Conservation (phyloP, 2,113 vertebrate genomes). For the Indri indri region DNA sequence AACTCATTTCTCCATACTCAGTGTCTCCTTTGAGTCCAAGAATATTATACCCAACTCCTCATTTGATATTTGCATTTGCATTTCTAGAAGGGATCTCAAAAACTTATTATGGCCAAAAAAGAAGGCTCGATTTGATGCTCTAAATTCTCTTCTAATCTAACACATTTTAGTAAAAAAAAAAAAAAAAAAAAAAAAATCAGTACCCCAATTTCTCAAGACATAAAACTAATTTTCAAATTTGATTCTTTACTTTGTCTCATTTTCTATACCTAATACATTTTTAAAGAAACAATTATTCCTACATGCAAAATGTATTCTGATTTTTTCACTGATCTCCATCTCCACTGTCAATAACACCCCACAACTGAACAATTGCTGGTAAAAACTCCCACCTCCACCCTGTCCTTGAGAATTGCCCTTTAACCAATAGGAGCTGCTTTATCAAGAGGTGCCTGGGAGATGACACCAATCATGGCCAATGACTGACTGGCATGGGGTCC, state of each 20-base stretch:
- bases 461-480: neutral
- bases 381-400: fast-evolving
- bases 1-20: neutral
- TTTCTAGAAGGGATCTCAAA: neutral
- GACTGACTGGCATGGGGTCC: fast-evolving
- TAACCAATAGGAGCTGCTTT: neutral
- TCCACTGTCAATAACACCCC: neutral
- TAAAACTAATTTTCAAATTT: neutral
- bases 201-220: neutral
- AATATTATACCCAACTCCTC: neutral
- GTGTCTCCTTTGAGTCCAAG: neutral
- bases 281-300: neutral
- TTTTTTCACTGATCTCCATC: neutral
- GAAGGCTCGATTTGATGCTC: neutral
- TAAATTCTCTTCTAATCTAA: neutral
- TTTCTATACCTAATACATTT: neutral
- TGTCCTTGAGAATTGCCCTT: neutral
- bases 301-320: neutral
- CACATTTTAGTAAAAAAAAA: neutral
- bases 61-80: neutral
- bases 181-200: neutral
- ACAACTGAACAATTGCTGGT: neutral
- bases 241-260: neutral
- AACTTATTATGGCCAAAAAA: neutral
- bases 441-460: neutral